Base-by-base conservation (phyloP, 2,888 invertebrate species). In the Amphipoea lucens region DNA sequence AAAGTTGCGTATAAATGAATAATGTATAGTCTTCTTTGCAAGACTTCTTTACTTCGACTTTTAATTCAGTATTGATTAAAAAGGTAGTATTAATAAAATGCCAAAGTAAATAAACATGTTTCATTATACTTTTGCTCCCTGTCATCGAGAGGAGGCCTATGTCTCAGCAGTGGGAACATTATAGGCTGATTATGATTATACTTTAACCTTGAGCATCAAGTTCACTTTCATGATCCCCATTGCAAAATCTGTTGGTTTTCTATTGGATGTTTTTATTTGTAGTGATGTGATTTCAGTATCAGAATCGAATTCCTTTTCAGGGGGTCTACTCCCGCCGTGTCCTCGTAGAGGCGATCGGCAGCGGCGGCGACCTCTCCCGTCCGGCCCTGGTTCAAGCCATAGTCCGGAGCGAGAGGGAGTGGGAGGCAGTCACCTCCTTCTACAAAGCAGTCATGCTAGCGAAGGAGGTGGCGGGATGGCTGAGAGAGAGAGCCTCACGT, bases 161-260 rank as follows among this genome's bases (percentile, higher is more conserved):
- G 36, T 36, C 36, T 3, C 36, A 36, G 36, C 36, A 36, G 1
- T 36, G 36, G 36, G 36, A 36, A 36, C 36, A 36, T 36, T 36
- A 36, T 36, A 36, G 36, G 36, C 36, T 36, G 36, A 36, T 36
- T 36, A 36, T 36, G 36, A 68, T 65, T 63, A 12, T 40, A 57
- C 1, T 57, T 23, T 2, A 67, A 84, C 84, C 74, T 48, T 67
- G 17, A 45, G 9, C 11, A 2, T 11, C 6, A 51, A 40, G 4
- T n/a, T 48, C n/a, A n/a, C 4, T 66, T 54, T 81, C 20, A 54
- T 82, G 76, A 71, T 90, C 89, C 9, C 89, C 90, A 65, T 79
- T 62, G 83, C 79, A 29, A 84, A 65, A 66, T 83, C 76, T 40
- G 65, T 69, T 45, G 11, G 23, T 65, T 67, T 76, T 20, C 11